A percentile compares a stretch with the other conserved stretches of the same genome.
Evolutionary conservation across 35 echinoderm and acorn worm genomes (phyloP).

Genomic region (Apostichopus californicus): DNA sequence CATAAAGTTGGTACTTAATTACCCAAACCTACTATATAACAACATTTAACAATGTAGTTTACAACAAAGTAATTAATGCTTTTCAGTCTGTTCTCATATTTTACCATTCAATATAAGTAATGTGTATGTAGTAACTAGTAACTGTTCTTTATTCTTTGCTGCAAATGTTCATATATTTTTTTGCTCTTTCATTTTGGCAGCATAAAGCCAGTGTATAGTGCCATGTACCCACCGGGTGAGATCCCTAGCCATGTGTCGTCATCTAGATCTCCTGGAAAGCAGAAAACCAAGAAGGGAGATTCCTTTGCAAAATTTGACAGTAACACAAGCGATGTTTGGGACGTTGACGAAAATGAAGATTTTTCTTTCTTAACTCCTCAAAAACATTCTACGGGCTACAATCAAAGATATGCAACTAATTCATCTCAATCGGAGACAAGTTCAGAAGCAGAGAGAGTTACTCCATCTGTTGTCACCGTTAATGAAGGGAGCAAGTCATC

Average conservation of each 20-base stretch:
- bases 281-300: slow-evolving; percentile 69
- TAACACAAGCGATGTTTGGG: slow-evolving; percentile 88
- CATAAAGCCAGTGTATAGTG: slow-evolving; percentile 85
- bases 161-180: background rate
- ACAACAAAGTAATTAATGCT: too few relatives aligned
- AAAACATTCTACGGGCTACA: background rate
- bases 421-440: background rate
- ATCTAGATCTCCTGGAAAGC: slow-evolving; percentile 56
- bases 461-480: background rate
- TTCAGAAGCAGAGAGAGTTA: slow-evolving; percentile 5
- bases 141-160: background rate
- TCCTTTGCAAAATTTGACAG: slow-evolving; percentile 87
- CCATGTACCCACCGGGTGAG: slow-evolving; percentile 62
- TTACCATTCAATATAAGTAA: background rate
- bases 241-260: slow-evolving; percentile 54
- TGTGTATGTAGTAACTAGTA: background rate
- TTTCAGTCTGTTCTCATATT: background rate
- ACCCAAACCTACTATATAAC: too few relatives aligned
- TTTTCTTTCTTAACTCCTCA: slow-evolving; percentile 38
- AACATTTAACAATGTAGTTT: too few relatives aligned
- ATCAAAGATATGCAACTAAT: background rate
- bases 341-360: slow-evolving; percentile 78
- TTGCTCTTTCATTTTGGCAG: slow-evolving; percentile 44
- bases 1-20: too few relatives aligned
- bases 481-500: background rate